Conservation (phyloP, 2,113 vertebrate species). For the Shinisaurus crocodilurus region DNA sequence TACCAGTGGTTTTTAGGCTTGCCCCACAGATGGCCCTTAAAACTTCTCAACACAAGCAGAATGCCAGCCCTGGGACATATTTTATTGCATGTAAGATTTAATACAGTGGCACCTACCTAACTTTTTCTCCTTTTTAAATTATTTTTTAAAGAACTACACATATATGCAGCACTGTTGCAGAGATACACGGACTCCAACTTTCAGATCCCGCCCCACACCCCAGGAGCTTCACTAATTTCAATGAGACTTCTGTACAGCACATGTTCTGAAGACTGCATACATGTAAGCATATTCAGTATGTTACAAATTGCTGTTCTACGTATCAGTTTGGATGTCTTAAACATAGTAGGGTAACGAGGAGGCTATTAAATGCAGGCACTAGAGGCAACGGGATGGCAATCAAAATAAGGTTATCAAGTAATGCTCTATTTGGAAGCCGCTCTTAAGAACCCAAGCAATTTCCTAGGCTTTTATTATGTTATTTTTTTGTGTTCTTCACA, state of each 20-base stretch:
- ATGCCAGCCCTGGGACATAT: constrained; percentile 16
- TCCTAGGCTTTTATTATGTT: neutral
- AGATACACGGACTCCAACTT: neutral
- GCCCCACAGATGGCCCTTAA: constrained; percentile 32
- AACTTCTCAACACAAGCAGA: constrained; percentile 29
- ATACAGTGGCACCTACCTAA: constrained; percentile 12
- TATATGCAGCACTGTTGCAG: neutral
- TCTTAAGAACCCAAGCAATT: neutral
- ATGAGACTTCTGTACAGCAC: neutral
- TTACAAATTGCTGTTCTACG: neutral
- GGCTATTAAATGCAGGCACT: neutral
- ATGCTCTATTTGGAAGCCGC: neutral
- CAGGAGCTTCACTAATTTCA: neutral
- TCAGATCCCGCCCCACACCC: neutral
- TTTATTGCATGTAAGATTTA: constrained; percentile 19
- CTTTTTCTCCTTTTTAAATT: neutral
- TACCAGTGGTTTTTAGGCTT: constrained; percentile 29
- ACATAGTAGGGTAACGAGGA: neutral
- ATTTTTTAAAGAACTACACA: neutral
- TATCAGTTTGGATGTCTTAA: neutral
- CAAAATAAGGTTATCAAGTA: neutral
- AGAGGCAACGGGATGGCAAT: neutral
- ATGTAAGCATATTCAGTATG: neutral
- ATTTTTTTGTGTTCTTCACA: constrained; percentile 31
- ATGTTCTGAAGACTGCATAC: neutral